Percentiles rank a stretch among this genome's conserved stretches.
These are phyloP conservation scores for Polietes domitor DNA, from an alignment of 2,888 invertebrate genomes.

Conservation along the genomic window DNA sequence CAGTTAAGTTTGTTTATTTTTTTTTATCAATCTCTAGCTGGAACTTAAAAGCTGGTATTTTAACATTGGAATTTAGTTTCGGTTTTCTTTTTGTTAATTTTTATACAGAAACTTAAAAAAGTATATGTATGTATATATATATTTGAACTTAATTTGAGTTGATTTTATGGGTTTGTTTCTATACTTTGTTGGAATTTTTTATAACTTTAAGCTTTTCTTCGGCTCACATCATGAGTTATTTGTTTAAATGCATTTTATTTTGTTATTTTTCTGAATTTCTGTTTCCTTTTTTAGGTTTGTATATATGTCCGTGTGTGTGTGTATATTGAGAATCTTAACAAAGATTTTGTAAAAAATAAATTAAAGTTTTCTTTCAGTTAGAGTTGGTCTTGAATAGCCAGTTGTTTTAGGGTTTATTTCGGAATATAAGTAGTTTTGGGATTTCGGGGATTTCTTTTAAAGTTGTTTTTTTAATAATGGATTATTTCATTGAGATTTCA, in stretches of 20 bases:
- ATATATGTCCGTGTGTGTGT: too few species aligned
- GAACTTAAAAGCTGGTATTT: not conserved
- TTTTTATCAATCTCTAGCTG: not conserved
- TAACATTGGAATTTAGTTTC: constrained; percentile 36
- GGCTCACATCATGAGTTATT: not conserved
- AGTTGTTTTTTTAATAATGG: not conserved
- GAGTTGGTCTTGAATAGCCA: constrained; percentile 16
- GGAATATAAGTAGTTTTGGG: not conserved
- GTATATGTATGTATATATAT: not conserved
- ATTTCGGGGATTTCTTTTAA: not conserved
- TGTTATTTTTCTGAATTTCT: not conserved
- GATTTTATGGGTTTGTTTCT: constrained; percentile 25
- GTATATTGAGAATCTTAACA: not conserved
- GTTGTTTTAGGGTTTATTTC: not conserved
- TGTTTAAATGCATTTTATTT: constrained; percentile 39
- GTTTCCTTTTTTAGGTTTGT: too few species aligned
- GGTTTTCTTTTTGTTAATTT: constrained; percentile 1
- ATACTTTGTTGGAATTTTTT: constrained; percentile 14
- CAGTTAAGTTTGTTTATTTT: not conserved
- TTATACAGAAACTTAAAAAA: constrained; percentile 56
- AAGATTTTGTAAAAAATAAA: constrained; percentile 18
- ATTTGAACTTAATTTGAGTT: constrained; percentile 56
- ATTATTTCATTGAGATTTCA: not conserved
- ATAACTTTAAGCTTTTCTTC: constrained; percentile 44
- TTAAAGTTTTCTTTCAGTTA: not conserved